Conservation (phyloP, 2,797 vertebrate species). For the Aeoliscus strigatus region DNA sequence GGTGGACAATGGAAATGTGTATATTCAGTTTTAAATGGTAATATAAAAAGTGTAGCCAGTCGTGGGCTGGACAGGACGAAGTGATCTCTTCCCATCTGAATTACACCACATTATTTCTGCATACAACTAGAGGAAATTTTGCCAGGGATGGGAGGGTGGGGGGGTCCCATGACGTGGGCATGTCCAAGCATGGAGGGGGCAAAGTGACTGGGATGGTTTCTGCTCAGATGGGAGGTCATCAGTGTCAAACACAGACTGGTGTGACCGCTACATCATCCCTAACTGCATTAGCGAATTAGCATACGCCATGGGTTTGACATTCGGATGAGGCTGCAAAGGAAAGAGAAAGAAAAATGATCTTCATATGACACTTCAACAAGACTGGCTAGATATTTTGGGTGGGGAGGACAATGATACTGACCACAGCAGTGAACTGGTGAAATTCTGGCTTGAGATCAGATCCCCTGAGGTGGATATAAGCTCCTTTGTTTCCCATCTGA, state of each 20-base stretch:
- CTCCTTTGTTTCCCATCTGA: constrained; percentile 97
- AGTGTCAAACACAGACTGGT: constrained; percentile 32
- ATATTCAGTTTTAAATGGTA: constrained; percentile 53
- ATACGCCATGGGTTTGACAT: constrained; percentile 94
- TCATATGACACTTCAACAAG: neutral
- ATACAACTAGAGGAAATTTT: constrained; percentile 41
- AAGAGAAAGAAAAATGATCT: neutral
- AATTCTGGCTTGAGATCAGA: constrained; percentile 91
- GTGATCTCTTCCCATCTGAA: constrained; percentile 51
- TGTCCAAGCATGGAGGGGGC: constrained; percentile 52
- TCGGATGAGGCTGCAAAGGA: constrained; percentile 86
- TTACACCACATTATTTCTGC: constrained; percentile 40
- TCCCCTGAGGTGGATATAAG: constrained; percentile 93
- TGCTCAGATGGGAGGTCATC: constrained; percentile 51
- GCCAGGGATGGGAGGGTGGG: constrained; percentile 33
- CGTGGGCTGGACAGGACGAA: constrained; percentile 35
- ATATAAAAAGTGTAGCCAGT: constrained; percentile 32
- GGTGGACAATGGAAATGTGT: constrained; percentile 19
- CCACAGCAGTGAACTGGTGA: constrained; percentile 96
- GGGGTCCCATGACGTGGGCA: too few relatives aligned
- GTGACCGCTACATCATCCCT: constrained; percentile 85
- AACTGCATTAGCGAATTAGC: constrained; percentile 92
- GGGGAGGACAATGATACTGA: constrained; percentile 63
- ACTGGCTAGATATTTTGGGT: neutral
- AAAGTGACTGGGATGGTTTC: too few relatives aligned